Evolutionary conservation across 2,888 invertebrate genomes (phyloP), one percentile per base, ranked within the genome.

Genomic region (Gasteruption jaculator): DNA sequence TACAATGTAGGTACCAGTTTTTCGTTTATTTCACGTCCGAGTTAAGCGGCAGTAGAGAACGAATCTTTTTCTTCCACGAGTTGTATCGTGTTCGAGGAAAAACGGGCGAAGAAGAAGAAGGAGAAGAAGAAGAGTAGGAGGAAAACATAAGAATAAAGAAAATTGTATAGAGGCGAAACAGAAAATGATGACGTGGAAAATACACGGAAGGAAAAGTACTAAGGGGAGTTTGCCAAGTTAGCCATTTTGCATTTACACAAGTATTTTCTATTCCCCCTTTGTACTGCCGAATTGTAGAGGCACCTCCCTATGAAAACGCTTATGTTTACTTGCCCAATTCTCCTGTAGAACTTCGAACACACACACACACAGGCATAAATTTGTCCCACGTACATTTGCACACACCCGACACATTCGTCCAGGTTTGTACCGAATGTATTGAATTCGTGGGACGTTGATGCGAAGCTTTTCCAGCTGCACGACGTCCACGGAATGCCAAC

Each of bases 201-300:
- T 27, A 8, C 20, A 14, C 10, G 34, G 36, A 46, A 15, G 10
- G n/a, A 16, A 14, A 31, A 22, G 21, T 11, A 22, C 16, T 15
- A 22, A 18, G 39, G 27, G 7, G 33, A 35, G 33, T 37, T 35
- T 26, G 35, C 36, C 26, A 46, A 51, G 47, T 49, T 53, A 46
- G 51, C 53, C 53, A 48, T 53, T 55, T 50, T 42, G 42, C 53
- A 50, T 50, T 50, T 47, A 38, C 38, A 15, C 47, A 41, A 49
- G 43, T 33, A 40, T 45, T 41, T 15, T 26, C 29, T 43, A 25
- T 26, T 42, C 26, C 33, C 15, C 41, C 45, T 52, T 52, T 52
- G 49, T 49, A 27, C 34, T 42, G 20, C n/a, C 19, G 14, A 27
- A 36, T 12, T 14, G 31, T 31, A 7, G 25, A 26, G 18, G 7